Base-by-base conservation (phyloP, 2,797 vertebrate species). In the Cossypha heuglini region DNA sequence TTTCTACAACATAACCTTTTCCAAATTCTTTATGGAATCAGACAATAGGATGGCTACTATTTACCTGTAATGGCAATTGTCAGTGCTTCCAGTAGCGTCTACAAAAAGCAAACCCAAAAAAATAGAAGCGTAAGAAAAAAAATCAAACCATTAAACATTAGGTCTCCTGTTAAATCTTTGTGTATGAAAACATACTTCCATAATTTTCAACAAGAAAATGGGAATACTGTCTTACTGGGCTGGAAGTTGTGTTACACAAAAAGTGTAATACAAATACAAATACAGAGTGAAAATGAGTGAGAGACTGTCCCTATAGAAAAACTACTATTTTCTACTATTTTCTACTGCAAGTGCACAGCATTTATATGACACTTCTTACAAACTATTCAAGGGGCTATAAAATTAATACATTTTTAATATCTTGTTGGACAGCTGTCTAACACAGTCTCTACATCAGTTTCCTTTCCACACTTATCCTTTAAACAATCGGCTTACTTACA, bases 21-120 rank as follows among this genome's bases (percentile, higher is more conserved):
- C 52, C 63, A 61, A 31, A 69, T 82, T 63, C 59, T 58, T 57
- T 85, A 67, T 18, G 24, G 28, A 88, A 74, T 19, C 18, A 74
- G 55, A 71, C 14, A 91, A 72, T 11, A 68, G 20, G 19, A 82
- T 51, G 35, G 86, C 31, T 72, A 49, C 18, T 21, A 96, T 96
- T 98, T 98, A 99, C 99, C 97, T 87, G 98, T 97, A 95, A 98
- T 98, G 59, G 98, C 99, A 93, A 99, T 97, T 75, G 99, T 98
- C 49, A 99, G 75, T 4, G 99, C 98, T 97, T 99, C 99, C 96
- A 99, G 96, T 28, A 99, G 79, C 0, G 99, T 99, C 99, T 99
- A 95, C 33, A 95, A 69, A 97, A 97, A 94, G 95, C 35, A 97
- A 94, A 95, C 35, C n/a, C 13, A 94, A 84, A 66, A 35, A 64